Percentiles rank a stretch among this genome's conserved stretches.
phyloP scores from a whole-genome alignment of 2,113 vertebrate genomes.

The Sebastes fasciatus region DNA sequence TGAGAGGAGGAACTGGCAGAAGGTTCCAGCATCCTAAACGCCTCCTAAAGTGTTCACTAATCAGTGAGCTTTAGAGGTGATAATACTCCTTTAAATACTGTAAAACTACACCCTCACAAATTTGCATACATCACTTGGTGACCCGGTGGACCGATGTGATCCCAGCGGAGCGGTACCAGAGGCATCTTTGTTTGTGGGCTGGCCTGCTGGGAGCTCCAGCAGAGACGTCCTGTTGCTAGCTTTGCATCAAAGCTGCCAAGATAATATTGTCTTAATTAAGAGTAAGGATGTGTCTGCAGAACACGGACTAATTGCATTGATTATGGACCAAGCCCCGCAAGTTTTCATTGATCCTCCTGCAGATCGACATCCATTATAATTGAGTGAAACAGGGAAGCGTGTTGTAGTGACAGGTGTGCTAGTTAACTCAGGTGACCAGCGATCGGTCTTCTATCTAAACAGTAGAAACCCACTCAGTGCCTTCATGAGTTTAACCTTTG shows the following conservation, averaged over 20 bases:
- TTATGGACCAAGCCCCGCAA: not conserved
- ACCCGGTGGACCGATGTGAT: too few relatives aligned
- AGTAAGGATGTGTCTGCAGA: not conserved
- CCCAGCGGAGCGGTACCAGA: not conserved
- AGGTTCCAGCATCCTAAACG: not conserved
- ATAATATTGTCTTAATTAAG: slow-evolving; percentile 10
- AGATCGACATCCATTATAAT: not conserved
- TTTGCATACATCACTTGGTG: not conserved
- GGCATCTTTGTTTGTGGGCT: not conserved
- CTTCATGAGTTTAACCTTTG: not conserved
- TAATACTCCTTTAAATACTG: not conserved
- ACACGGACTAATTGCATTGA: not conserved
- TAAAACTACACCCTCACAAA: not conserved
- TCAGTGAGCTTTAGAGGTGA: not conserved
- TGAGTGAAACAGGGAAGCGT: not conserved
- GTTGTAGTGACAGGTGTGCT: slow-evolving; percentile 8
- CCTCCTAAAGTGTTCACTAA: not conserved
- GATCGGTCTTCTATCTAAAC: not conserved
- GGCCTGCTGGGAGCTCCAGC: not conserved
- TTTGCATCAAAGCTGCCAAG: not conserved
- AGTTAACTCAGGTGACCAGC: not conserved
- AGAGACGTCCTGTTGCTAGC: not conserved
- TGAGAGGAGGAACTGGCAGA: not conserved
- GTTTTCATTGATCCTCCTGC: slow-evolving; percentile 1
- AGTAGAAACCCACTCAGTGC: not conserved